Conservation (phyloP, 2,797 vertebrate species). For the Spea hammondii region DNA sequence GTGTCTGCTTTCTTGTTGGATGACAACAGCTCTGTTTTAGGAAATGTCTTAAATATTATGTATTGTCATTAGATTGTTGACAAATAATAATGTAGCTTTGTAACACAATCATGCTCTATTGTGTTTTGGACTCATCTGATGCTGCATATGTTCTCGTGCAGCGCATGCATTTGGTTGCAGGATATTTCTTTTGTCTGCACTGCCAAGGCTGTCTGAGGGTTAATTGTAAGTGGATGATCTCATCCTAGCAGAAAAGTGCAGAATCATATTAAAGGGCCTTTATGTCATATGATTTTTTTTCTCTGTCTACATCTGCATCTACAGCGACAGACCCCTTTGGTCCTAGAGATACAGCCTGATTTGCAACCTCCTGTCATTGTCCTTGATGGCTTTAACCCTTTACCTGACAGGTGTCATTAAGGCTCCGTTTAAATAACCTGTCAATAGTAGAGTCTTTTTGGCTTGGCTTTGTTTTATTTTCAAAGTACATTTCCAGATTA, state of each 20-base stretch:
- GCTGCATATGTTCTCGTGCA: background rate
- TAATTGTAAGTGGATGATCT: constrained; percentile 42
- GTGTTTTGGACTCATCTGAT: background rate
- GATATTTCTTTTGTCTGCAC: constrained; percentile 10
- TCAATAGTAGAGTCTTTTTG: too few species aligned
- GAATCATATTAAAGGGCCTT: constrained; percentile 31
- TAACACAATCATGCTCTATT: too few species aligned
- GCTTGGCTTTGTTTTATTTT: too few species aligned
- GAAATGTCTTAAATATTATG: too few species aligned
- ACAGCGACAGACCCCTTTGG: constrained; percentile 4
- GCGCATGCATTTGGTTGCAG: background rate
- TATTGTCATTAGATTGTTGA: too few species aligned
- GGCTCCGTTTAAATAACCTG: too few species aligned
- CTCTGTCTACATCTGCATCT: constrained; percentile 1
- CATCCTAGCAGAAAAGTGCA: constrained; percentile 29
- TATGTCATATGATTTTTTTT: background rate
- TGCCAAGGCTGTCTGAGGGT: constrained; percentile 13
- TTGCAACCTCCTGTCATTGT: background rate
- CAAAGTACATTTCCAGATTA: too few species aligned
- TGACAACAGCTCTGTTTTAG: too few species aligned
- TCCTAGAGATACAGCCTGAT: background rate
- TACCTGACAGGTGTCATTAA: background rate
- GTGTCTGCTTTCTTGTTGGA: background rate
- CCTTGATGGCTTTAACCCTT: background rate
- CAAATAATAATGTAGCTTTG: too few species aligned